Conservation (phyloP, 1,140 invertebrate genomes). For the Ganaspis sp. region DNA sequence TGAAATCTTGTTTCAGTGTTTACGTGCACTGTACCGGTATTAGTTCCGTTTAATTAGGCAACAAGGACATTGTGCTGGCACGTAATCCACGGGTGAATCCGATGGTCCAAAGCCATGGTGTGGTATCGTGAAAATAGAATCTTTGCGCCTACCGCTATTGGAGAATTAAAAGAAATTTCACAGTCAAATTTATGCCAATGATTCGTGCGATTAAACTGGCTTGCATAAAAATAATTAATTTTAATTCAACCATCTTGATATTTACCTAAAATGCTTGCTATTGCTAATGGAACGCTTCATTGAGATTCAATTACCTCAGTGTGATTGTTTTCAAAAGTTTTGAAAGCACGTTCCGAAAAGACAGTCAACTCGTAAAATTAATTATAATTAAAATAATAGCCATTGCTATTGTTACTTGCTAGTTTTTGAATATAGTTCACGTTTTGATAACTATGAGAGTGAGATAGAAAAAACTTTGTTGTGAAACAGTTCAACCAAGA, state of each 20-base stretch:
- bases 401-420: too few relatives aligned
- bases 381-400: too few relatives aligned
- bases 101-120: constrained; percentile 55
- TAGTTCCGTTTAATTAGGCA: constrained; percentile 68
- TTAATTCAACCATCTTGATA: constrained; percentile 35
- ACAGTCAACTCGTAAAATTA: too few relatives aligned
- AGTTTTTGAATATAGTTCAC: too few relatives aligned
- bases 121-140: constrained; percentile 64
- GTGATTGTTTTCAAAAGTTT: too few relatives aligned
- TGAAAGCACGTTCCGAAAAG: too few relatives aligned
- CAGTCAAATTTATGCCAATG: constrained; percentile 54
- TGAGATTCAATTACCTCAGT: too few relatives aligned
- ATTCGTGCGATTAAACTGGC: constrained; percentile 45
- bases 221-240: constrained; percentile 41
- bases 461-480: too few relatives aligned
- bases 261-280: not conserved
- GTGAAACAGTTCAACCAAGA: too few relatives aligned
- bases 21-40: constrained; percentile 52
- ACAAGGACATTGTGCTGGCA: constrained; percentile 49
- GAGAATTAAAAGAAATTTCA: constrained; percentile 57
- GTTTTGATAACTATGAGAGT: too few relatives aligned
- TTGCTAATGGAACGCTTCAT: not conserved
- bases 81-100: constrained; percentile 62
- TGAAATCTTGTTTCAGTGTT: constrained; percentile 41
- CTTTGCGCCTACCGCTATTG: constrained; percentile 52